Evolutionary conservation across 2,888 invertebrate genomes (phyloP).

Genomic region (Carterocephalus palaemon): DNA sequence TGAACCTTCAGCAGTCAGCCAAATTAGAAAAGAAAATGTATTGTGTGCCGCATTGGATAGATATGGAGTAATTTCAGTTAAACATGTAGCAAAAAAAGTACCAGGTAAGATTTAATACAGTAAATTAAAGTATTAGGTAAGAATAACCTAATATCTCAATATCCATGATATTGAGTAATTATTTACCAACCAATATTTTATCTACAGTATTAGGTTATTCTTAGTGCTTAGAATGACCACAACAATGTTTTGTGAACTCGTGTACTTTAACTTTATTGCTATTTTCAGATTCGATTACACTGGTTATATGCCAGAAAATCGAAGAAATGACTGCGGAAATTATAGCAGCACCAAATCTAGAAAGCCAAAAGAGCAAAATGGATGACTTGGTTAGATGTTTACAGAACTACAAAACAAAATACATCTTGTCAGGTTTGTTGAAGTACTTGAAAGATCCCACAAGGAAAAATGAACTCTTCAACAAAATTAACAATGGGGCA

Average conservation of each 20-base stretch:
- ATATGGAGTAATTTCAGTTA: conserved; percentile 42
- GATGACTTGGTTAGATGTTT: conserved; percentile 50
- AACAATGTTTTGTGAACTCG: too few species aligned
- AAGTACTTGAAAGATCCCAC: conserved; percentile 50
- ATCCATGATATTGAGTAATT: too few species aligned
- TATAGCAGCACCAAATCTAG: conserved; percentile 37
- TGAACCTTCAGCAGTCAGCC: conserved; percentile 9
- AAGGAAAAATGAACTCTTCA: conserved; percentile 53
- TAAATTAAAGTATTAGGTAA: too few species aligned
- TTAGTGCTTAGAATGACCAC: too few species aligned
- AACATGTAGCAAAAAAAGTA: conserved; percentile 39
- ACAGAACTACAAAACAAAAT: conserved; percentile 40
- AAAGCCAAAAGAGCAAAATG: conserved; percentile 42
- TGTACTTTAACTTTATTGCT: too few species aligned
- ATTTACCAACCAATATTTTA: too few species aligned
- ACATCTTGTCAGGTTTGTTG: conserved; percentile 50
- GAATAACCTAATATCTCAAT: too few species aligned
- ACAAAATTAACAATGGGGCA: conserved; percentile 41
- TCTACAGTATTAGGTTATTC: too few species aligned
- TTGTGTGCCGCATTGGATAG: conserved; percentile 56
- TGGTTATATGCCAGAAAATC: conserved; percentile 41
- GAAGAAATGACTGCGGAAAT: conserved; percentile 45
- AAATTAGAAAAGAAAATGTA: conserved; percentile 42
- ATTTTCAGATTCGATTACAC: conserved; percentile 47
- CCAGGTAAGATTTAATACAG: conserved; percentile 49